Conservation (phyloP, 2,797 vertebrate species). For the Meriones psammophilus region DNA sequence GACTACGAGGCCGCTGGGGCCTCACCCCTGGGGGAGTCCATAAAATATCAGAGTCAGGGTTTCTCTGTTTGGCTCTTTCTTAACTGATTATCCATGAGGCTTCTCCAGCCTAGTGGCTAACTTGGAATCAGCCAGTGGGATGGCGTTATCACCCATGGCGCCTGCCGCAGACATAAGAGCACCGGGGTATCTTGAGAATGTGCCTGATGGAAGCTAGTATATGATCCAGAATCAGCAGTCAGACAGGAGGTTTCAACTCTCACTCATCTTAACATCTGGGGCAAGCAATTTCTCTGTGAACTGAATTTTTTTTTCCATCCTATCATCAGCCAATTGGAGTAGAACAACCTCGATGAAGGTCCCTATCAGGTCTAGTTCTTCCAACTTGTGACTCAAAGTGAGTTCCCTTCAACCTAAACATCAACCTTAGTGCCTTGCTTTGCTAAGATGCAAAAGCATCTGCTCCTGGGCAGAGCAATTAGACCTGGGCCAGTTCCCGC, state of each 20-base stretch:
- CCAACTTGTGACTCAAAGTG: neutral
- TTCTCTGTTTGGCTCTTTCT: neutral
- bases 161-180: neutral
- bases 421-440: constrained; percentile 72
- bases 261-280: neutral
- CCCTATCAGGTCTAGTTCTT: neutral
- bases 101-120: neutral
- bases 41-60: constrained; percentile 50
- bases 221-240: constrained; percentile 3
- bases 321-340: neutral
- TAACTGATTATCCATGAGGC: constrained; percentile 32
- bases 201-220: neutral
- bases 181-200: neutral
- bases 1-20: constrained; percentile 24
- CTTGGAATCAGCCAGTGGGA: constrained; percentile 27
- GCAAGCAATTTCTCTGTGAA: neutral
- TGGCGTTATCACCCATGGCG: neutral
- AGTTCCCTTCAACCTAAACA: constrained; percentile 50
- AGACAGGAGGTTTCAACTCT: neutral
- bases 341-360: neutral
- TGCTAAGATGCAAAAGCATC: constrained; percentile 81
- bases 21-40: neutral
- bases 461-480: constrained; percentile 78
- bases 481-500: constrained; percentile 82
- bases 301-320: neutral